Evolutionary conservation across 92 coral and sea anemone species (phyloP).

Genomic region (Porites divaricata): DNA sequence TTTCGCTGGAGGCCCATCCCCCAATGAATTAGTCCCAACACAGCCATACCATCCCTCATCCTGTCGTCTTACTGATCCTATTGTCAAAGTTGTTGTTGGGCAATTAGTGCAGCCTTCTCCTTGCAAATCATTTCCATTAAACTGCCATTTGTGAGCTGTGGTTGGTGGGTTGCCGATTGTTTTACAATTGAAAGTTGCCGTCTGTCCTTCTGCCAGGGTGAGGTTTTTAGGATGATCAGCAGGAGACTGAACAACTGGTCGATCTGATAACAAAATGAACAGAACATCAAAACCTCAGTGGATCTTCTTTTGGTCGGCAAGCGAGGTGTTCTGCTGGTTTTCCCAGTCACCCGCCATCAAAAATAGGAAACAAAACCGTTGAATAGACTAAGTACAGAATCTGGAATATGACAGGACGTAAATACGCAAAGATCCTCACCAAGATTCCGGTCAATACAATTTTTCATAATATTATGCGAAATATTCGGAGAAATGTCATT

Average conservation of each 20-base stretch:
- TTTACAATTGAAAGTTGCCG: conserved; percentile 61
- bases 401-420: too few species aligned
- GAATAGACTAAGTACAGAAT: too few species aligned
- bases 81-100: background rate
- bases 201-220: conserved; percentile 54
- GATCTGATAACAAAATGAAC: conserved; percentile 51
- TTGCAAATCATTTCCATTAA: conserved; percentile 60
- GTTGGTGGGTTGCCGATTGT: conserved; percentile 77
- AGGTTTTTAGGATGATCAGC: conserved; percentile 69
- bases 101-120: conserved; percentile 6
- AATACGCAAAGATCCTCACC: too few species aligned
- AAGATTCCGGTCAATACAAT: too few species aligned
- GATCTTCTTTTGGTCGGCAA: too few species aligned
- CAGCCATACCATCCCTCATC: conserved; percentile 77
- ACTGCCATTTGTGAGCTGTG: conserved; percentile 56
- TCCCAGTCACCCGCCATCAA: too few species aligned
- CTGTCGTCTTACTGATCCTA: conserved; percentile 10
- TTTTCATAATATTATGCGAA: too few species aligned
- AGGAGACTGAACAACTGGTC: conserved; percentile 75
- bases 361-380: too few species aligned
- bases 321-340: too few species aligned
- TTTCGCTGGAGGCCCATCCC: conserved; percentile 72
- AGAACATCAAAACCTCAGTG: background rate
- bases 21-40: conserved; percentile 63
- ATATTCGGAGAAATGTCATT: too few species aligned